phyloP scores from a whole-genome alignment of 2,113 vertebrate species.

The Etheostoma spectabile region DNA sequence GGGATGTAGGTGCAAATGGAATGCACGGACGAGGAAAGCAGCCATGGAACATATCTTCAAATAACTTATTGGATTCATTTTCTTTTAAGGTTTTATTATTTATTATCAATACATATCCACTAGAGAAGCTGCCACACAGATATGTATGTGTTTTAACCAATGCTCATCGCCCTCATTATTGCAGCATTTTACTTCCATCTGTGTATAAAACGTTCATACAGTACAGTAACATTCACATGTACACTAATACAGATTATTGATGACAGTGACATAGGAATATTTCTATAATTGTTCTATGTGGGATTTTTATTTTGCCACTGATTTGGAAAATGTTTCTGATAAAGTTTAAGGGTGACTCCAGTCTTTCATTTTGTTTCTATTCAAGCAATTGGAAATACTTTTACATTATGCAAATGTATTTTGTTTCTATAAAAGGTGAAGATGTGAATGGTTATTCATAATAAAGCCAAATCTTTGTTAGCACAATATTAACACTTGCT shows the following conservation, averaged over 20 bases:
- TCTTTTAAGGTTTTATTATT: constrained; percentile 26
- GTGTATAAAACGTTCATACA: neutral
- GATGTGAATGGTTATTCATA: neutral
- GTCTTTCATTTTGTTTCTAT: neutral
- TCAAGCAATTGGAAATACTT: neutral
- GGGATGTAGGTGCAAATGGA: neutral
- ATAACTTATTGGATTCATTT: constrained; percentile 26
- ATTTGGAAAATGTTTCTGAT: neutral
- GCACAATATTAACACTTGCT: neutral
- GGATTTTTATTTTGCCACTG: neutral
- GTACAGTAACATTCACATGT: neutral
- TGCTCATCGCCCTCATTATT: neutral
- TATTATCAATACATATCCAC: constrained; percentile 8
- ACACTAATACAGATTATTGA: neutral
- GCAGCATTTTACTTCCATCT: neutral
- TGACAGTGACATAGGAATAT: neutral
- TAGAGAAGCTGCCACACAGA: neutral
- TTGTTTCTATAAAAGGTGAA: neutral
- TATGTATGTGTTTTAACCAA: neutral
- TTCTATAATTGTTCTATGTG: neutral
- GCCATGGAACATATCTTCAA: neutral
- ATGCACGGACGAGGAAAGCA: neutral
- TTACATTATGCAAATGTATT: neutral
- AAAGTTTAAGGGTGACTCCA: neutral
- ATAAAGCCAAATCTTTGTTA: neutral